These are phyloP conservation scores for Enteromius mattozi DNA, from an alignment of 2,797 vertebrate species.

Conservation along the genomic window DNA sequence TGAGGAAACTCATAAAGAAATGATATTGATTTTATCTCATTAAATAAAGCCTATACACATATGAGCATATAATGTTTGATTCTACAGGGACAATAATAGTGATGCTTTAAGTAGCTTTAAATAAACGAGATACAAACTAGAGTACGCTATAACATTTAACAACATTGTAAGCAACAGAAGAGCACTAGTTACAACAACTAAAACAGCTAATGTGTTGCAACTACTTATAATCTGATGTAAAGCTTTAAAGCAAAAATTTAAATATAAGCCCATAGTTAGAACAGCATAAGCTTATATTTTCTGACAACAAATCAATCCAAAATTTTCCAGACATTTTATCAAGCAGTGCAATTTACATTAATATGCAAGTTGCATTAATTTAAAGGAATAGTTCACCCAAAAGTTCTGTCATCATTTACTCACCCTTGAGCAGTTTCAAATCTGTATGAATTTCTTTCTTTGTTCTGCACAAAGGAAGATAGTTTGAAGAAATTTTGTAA, in stretches of 20 bases:
- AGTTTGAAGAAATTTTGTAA: too few relatives aligned
- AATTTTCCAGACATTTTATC: neutral
- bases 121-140: neutral
- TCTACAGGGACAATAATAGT: neutral
- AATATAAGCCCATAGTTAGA: neutral
- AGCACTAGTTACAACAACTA: neutral
- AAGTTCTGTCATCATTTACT: too few relatives aligned
- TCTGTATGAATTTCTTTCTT: too few relatives aligned
- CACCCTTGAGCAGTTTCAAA: too few relatives aligned
- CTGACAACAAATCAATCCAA: neutral
- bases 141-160: neutral
- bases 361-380: neutral
- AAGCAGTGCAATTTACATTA: neutral
- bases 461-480: too few relatives aligned
- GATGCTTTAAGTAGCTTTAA: neutral
- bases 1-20: neutral
- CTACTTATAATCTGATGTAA: neutral
- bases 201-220: neutral
- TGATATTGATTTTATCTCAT: neutral
- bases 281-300: neutral
- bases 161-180: neutral
- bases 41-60: constrained; percentile 12
- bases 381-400: too few relatives aligned
- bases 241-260: neutral
- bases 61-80: neutral